Base-by-base conservation (phyloP, 2,113 vertebrate genomes). In the Octodon degus region DNA sequence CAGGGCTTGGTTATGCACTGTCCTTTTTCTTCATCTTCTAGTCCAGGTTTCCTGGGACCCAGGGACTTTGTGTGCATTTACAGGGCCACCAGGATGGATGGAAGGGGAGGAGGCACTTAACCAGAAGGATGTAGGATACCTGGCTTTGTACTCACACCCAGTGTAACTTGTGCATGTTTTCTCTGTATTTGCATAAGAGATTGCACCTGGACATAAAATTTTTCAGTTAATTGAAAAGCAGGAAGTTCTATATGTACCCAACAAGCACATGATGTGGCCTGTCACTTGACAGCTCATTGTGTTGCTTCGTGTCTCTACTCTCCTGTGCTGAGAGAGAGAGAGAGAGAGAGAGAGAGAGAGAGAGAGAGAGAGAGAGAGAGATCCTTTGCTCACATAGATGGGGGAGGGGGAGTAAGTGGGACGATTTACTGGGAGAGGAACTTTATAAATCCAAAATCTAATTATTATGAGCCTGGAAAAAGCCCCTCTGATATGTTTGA, bases 371-470 rank as follows among this genome's bases (percentile, higher is more conserved):
- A 68, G 34, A 85, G 83, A 86, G 19, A 58, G 37, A 40, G 63
- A 25, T 27, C 34, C 70, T 93, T 96, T 86, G n/a, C 62, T 94
- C 25, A 30, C 0, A 1, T 25, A n/a, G 34, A 55, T 85, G 43
- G 17, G 40, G 30, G 27, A 70, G 37, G 65, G 47, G 95, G 37
- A 67, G 40, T 67, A 90, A 77, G 67, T 88, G 65, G 47, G n/a
- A 87, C 90, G n/a, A 86, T 88, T 93, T 86, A 87, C 7, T 4
- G 13, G 55, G 30, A 95, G 34, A 80, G 47, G 17, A 85, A 72
- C 80, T 94, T 95, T 87, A 84, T 94, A 95, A 95, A 96, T 94
- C 47, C 34, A 79, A 83, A 79, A 55, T 12, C 30, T 43, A 95
- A 89, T 91, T 72, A 92, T 90, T 86, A 81, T 37, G 58, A 93